Conservation (phyloP, 2,888 invertebrate genomes). For the Drosophila incognita region DNA sequence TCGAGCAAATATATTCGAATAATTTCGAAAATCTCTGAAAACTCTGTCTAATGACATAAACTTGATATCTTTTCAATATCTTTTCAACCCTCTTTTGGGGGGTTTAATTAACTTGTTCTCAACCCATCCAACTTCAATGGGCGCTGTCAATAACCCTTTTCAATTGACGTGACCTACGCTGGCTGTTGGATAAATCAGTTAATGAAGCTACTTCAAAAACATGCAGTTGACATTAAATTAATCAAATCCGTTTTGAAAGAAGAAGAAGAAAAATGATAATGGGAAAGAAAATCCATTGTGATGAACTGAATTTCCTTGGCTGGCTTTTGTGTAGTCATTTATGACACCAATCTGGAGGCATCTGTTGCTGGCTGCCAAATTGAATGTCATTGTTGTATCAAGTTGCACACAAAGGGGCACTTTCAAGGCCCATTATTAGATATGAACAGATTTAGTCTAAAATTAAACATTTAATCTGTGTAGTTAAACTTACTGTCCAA, state of each 20-base stretch:
- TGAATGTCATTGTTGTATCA: conserved; percentile 62
- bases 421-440: conserved; percentile 50
- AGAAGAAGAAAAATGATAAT: background rate
- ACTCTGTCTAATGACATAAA: background rate
- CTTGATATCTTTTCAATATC: background rate
- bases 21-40: background rate
- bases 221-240: conserved; percentile 45
- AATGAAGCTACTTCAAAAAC: background rate
- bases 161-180: conserved; percentile 19
- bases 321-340: conserved; percentile 61
- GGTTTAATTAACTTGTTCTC: background rate
- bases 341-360: conserved; percentile 40
- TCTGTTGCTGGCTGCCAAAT: conserved; percentile 35
- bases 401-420: conserved; percentile 49
- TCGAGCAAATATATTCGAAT: no score
- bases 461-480: background rate
- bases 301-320: conserved; percentile 41
- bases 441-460: background rate
- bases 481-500: conserved; percentile 87
- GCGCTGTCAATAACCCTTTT: conserved; percentile 55
- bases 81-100: background rate
- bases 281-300: conserved; percentile 55
- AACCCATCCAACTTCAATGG: conserved; percentile 9
- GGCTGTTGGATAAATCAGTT: background rate
- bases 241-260: conserved; percentile 57